These are phyloP conservation scores for Tuta absoluta DNA, from an alignment of 2,888 invertebrate genomes.

Conservation along the genomic window DNA sequence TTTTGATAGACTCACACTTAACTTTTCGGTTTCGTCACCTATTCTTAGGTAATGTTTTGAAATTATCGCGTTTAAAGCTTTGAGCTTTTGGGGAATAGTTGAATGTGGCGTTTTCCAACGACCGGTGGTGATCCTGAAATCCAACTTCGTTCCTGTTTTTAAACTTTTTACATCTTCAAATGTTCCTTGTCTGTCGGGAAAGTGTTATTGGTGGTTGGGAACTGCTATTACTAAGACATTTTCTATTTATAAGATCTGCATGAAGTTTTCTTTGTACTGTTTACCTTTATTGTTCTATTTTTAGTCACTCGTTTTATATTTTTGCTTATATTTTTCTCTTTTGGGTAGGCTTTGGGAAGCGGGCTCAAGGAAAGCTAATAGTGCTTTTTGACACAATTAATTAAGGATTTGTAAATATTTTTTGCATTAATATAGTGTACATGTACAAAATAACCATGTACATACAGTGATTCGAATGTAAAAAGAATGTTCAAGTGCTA, in stretches of 20 bases:
- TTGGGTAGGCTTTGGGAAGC: slow-evolving; percentile 49
- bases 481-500: slow-evolving; percentile 68
- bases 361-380: slow-evolving; percentile 60
- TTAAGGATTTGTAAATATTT: slow-evolving; percentile 75
- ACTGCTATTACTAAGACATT: slow-evolving; percentile 2
- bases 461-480: slow-evolving; percentile 58
- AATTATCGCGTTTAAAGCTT: slow-evolving; percentile 40
- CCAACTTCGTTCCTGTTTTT: slow-evolving; percentile 5
- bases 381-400: slow-evolving; percentile 71
- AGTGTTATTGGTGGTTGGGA: slow-evolving; percentile 28
- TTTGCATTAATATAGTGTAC: slow-evolving; percentile 71
- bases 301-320: slow-evolving; percentile 42
- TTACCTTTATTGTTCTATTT: slow-evolving; percentile 39
- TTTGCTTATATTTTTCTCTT: slow-evolving; percentile 41
- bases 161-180: slow-evolving; percentile 6
- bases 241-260: slow-evolving; percentile 3
- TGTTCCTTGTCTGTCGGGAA: slow-evolving; percentile 5
- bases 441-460: slow-evolving; percentile 60
- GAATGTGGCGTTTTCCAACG: slow-evolving; percentile 27
- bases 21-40: slow-evolving; percentile 44
- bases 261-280: slow-evolving; percentile 26
- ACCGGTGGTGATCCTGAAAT: not conserved
- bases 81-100: slow-evolving; percentile 40
- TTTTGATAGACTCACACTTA: slow-evolving; percentile 53
- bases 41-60: slow-evolving; percentile 47